phyloP scores from a whole-genome alignment of 2,797 vertebrate species.

The Rhinogobio ventralis region DNA sequence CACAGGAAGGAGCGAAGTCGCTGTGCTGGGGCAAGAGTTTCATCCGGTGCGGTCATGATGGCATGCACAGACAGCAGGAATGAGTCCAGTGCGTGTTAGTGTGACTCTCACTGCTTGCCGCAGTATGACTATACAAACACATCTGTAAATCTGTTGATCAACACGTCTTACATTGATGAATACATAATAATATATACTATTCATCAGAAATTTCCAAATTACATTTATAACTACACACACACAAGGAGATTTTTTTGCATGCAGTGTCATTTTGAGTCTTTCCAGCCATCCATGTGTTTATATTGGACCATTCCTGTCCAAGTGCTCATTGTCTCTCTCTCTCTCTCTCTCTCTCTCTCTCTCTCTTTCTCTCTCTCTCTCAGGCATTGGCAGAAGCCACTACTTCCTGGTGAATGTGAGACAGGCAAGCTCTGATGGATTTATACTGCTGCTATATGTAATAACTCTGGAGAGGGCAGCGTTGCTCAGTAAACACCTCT shows the following conservation, averaged over 20 bases:
- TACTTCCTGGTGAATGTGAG: not conserved
- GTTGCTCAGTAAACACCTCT: too few relatives aligned
- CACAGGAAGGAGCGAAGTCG: constrained; percentile 56
- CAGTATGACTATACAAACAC: not conserved
- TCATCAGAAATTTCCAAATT: not conserved
- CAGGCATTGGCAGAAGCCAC: not conserved
- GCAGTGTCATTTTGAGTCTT: constrained; percentile 53
- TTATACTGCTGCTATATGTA: constrained; percentile 36
- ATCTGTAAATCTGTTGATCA: not conserved
- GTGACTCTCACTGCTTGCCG: not conserved
- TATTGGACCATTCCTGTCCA: constrained; percentile 29
- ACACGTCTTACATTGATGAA: not conserved
- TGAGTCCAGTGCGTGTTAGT: not conserved
- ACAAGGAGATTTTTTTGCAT: constrained; percentile 34
- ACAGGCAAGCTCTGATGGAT: constrained; percentile 49
- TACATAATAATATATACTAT: not conserved
- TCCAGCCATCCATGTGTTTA: constrained; percentile 56
- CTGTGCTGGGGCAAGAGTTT: constrained; percentile 45
- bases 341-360: constrained; percentile 34
- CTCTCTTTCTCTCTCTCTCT: constrained; percentile 10
- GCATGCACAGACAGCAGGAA: constrained; percentile 4
- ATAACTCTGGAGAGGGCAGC: constrained; percentile 7
- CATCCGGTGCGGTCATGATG: constrained; percentile 29
- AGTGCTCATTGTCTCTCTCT: not conserved
- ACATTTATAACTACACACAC: constrained; percentile 16